phyloP scores from a whole-genome alignment of 1,140 invertebrate genomes.

The Philopotamus ludificatus region DNA sequence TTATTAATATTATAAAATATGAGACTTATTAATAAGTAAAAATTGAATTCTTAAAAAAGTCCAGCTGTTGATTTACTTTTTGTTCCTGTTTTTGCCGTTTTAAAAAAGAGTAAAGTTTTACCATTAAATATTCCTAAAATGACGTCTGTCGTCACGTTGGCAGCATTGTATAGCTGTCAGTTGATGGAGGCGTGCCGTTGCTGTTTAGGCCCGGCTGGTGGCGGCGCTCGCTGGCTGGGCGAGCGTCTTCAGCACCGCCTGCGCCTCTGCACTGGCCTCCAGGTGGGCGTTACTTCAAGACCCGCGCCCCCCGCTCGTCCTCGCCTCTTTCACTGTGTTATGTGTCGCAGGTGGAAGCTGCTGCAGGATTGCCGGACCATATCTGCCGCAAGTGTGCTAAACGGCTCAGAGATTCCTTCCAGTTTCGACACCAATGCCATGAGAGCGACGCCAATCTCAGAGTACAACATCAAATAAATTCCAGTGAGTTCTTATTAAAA shows the following conservation, averaged over 20 bases:
- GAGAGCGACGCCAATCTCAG: conserved; percentile 13
- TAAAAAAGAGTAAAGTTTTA: no score
- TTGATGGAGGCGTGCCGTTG: background rate
- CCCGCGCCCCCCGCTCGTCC: background rate
- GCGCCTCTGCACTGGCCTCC: background rate
- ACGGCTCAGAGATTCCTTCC: conserved; percentile 1
- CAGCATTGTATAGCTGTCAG: background rate
- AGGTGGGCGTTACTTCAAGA: background rate
- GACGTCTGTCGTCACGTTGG: background rate
- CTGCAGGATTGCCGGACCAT: background rate
- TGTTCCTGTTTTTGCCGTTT: no score
- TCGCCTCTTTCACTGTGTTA: background rate
- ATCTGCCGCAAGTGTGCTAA: background rate
- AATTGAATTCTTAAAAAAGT: background rate
- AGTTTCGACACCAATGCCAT: conserved; percentile 18
- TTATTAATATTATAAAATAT: background rate
- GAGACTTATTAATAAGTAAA: no score
- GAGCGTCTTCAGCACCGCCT: background rate
- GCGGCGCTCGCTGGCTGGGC: no score
- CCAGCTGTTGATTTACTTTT: no score
- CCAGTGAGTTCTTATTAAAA: background rate
- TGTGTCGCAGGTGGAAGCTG: background rate
- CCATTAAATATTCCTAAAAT: background rate
- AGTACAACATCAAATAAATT: background rate
- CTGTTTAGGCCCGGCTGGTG: background rate